phyloP scores from a whole-genome alignment of 1,140 invertebrate species.

The Zaprionus gabonicus region DNA sequence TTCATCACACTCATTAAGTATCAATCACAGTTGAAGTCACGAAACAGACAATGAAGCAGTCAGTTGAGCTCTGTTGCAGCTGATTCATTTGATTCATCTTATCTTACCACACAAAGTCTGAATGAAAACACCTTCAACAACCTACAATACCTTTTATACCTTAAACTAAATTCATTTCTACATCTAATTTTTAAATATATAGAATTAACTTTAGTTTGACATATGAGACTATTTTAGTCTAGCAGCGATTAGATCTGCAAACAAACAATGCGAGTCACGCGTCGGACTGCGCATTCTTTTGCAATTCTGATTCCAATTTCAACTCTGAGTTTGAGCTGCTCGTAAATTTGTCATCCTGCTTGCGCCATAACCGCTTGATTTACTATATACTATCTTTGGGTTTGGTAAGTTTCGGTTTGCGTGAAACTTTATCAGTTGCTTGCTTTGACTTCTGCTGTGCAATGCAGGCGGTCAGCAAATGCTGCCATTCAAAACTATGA shows the following conservation, averaged over 20 bases:
- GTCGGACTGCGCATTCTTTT: constrained; percentile 17
- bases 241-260: constrained; percentile 1
- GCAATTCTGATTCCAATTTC: constrained; percentile 22
- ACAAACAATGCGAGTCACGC: constrained; percentile 12
- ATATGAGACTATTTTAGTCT: background rate
- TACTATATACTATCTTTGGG: constrained; percentile 49
- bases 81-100: background rate
- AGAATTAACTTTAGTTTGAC: background rate
- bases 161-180: too few relatives aligned
- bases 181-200: background rate
- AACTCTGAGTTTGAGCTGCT: constrained; percentile 13
- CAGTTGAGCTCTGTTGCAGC: background rate
- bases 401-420: constrained; percentile 34
- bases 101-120: background rate
- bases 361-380: constrained; percentile 67
- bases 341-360: constrained; percentile 61
- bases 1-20: background rate
- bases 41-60: background rate
- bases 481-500: constrained; percentile 54
- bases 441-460: constrained; percentile 33
- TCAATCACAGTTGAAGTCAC: background rate
- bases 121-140: too few relatives aligned
- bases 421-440: constrained; percentile 64
- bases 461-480: constrained; percentile 33
- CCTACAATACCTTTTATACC: too few relatives aligned